These are phyloP conservation scores for Megatriorchis doriae DNA, from an alignment of 2,113 vertebrate genomes.

Conservation along the genomic window DNA sequence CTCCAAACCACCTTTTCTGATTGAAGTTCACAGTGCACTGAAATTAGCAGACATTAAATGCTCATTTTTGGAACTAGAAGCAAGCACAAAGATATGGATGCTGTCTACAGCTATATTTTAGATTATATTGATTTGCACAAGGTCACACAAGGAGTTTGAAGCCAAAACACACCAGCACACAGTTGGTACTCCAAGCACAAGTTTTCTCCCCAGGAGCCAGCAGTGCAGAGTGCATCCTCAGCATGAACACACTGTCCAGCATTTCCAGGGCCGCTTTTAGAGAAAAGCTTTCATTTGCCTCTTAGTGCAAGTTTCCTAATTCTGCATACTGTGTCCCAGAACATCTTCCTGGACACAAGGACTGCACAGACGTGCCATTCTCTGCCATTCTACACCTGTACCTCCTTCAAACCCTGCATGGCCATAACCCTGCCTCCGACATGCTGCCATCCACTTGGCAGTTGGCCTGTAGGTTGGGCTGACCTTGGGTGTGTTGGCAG, in stretches of 20 bases:
- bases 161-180: not conserved
- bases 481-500: conserved; percentile 67
- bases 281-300: not conserved
- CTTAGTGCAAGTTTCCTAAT: not conserved
- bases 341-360: not conserved
- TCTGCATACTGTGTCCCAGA: not conserved
- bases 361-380: not conserved
- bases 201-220: not conserved
- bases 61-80: not conserved
- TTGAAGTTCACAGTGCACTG: not conserved
- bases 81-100: not conserved
- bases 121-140: not conserved
- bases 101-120: not conserved
- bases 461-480: conserved; percentile 65
- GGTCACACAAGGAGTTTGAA: not conserved
- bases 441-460: conserved; percentile 53
- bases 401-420: conserved; percentile 27
- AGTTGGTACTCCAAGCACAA: not conserved
- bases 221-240: not conserved
- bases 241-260: not conserved
- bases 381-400: conserved; percentile 4
- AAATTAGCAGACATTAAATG: not conserved
- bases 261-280: not conserved
- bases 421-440: conserved; percentile 24
- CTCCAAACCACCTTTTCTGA: not conserved